Evolutionary conservation across 92 coral and sea anemone genomes (phyloP), one percentile per base, ranked within the genome.

Genomic region (Scolanthus callimorphus): DNA sequence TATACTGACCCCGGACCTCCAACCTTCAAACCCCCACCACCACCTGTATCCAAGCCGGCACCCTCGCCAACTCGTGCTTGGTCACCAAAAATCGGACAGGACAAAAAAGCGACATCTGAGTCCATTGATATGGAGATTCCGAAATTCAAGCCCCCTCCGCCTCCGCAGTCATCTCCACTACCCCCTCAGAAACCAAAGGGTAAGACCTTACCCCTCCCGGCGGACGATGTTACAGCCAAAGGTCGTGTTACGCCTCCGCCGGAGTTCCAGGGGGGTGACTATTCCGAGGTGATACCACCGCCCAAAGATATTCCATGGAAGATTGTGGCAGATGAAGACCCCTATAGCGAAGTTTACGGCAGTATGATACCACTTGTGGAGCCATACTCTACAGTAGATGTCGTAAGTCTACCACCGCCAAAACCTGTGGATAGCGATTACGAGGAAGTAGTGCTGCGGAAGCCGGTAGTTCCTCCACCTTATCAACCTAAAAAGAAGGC

Each of bases 1-100:
- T 64, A 85, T 58, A 57, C 30, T 27, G 81, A 64, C 41, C 79
- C 82, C 8, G 84, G 82, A 20, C 81, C 88, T 17, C 81, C 89
- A 34, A 63, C 27, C 29, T 74, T 84, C 37, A 74, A 76, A 58
- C 91, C 91, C 26, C 76, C 73, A 30, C 25, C 27, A 43, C 30
- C 59, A 17, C 30, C 59, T 54, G 69, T 66, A 37, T 52, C 69
- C 11, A 60, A 29, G 31, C 38, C 58, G 10, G 28, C 68, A 11
- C 53, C 62, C 1, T 55, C 77, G 39, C 62, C 78, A n/a, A 60
- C 61, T 12, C 21, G 59, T n/a, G 67, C 86, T 2, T 59, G 76
- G 2, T 65, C 74, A n/a, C 17, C 29, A 2, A 51, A 62, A 1
- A 3, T 52, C 25, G 45, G 28, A 29, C 57, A 34, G 11, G 37